Percentiles rank a stretch among this genome's conserved stretches.
Conservation (phyloP, 2,113 vertebrate genomes). For the Synchiropus splendidus region DNA sequence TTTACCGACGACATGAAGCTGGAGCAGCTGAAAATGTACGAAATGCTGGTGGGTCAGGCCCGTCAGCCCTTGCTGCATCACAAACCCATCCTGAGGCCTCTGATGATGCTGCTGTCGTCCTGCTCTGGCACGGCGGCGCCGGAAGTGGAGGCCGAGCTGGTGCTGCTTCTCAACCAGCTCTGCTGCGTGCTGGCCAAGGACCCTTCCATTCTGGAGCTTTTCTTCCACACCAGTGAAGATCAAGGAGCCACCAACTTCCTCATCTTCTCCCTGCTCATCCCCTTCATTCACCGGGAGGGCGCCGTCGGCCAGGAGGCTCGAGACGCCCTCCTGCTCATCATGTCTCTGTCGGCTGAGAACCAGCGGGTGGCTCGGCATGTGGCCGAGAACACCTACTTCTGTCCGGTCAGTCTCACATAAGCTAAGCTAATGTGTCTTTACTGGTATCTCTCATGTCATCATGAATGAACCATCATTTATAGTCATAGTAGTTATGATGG, state of each 20-base stretch:
- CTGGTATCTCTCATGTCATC: too few species aligned
- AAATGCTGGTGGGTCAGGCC: constrained; percentile 87
- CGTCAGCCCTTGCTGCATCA: constrained; percentile 90
- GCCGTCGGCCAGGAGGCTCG: constrained; percentile 89
- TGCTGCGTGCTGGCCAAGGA: constrained; percentile 92
- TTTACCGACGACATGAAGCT: constrained; percentile 94
- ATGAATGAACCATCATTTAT: too few species aligned
- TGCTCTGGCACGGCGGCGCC: constrained; percentile 66
- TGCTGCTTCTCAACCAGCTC: constrained; percentile 85
- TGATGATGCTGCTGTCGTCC: constrained; percentile 95
- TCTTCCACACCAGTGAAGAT: constrained; percentile 96
- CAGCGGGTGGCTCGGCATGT: constrained; percentile 82
- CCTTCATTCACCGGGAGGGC: constrained; percentile 93
- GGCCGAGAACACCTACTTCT: constrained; percentile 91
- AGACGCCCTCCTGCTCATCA: constrained; percentile 89
- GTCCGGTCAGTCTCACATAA: constrained; percentile 76
- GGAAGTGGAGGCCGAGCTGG: constrained; percentile 80
- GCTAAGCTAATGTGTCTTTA: too few species aligned
- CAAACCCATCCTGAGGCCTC: constrained; percentile 86
- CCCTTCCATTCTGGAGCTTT: constrained; percentile 86
- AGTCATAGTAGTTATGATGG: too few species aligned
- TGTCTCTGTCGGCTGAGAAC: constrained; percentile 94
- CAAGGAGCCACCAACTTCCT: constrained; percentile 97
- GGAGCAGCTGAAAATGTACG: constrained; percentile 94
- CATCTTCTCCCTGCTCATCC: constrained; percentile 94